Base-by-base conservation (phyloP, 2,888 invertebrate genomes). In the Megalurothrips usitatus region DNA sequence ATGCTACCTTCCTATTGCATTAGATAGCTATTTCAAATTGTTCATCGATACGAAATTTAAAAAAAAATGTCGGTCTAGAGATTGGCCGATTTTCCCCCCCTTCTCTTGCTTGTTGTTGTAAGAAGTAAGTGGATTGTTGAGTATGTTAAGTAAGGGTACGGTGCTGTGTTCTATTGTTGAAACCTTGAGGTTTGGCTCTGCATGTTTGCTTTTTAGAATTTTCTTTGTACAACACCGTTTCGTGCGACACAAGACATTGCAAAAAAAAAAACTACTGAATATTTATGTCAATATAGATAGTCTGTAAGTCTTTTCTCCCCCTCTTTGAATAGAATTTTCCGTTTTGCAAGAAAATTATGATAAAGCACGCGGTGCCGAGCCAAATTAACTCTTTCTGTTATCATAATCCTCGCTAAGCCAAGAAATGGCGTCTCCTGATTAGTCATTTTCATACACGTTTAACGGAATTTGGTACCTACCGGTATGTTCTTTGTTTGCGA, bases 11-110 rank as follows among this genome's bases (percentile, higher is more conserved):
- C 12, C 23, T 75, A 9, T 75, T 26, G 26, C 12, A 26, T 75
- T 75, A 75, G 68, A 26, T 75, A 75, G 68, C 68, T 26, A n/a
- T 75, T 75, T 75, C 68, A 75, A 75, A 75, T 75, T 75, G 58
- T 58, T 43, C 34, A 43, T 6, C 34, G 2, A 43, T 43, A 43
- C 3, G 34, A 43, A 43, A n/a, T n/a, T n/a, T n/a, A n/a, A n/a
- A n/a, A n/a, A n/a, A n/a, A 43, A 6, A 43, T 43, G 34, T 43
- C 34, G 34, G 6, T 43, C 34, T 2, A 43, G 34, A 43, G 34
- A 6, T 43, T 43, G 34, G 6, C 34, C 3, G 34, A 58, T n/a
- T 58, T 58, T 17, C 58, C 14, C 17, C 19, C 17, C 19, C 17
- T 58, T 58, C n/a, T 58, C 58, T 58, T 58, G 17, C n/a, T n/a